phyloP scores from a whole-genome alignment of 2,797 vertebrate genomes.

The Mico argentatus region DNA sequence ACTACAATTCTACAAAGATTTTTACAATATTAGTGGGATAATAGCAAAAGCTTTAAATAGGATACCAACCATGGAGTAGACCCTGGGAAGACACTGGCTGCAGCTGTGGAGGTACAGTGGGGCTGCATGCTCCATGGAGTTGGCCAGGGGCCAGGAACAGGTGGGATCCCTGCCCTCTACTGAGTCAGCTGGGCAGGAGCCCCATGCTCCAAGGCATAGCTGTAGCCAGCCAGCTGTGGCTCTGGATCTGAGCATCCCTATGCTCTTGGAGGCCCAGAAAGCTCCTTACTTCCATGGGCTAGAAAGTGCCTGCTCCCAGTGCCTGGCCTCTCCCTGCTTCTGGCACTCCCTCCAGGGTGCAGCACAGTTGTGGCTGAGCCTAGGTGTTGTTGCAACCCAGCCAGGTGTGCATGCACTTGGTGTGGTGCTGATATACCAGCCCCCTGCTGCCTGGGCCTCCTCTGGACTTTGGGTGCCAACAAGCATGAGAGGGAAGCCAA shows the following conservation, averaged over 20 bases:
- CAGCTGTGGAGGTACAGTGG: too few species aligned
- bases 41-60: not conserved
- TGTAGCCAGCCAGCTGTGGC: too few species aligned
- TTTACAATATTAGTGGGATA: not conserved
- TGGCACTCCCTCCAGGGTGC: not conserved
- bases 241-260: too few species aligned
- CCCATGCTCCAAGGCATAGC: too few species aligned
- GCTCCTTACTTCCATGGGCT: too few species aligned
- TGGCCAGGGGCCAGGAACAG: too few species aligned
- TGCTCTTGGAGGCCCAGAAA: too few species aligned
- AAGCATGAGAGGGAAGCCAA: not conserved
- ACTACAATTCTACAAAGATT: not conserved
- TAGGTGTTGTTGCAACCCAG: not conserved
- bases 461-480: not conserved
- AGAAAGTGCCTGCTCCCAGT: not conserved
- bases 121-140: too few species aligned
- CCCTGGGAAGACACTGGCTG: too few species aligned
- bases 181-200: too few species aligned
- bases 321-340: not conserved
- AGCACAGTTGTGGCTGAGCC: not conserved
- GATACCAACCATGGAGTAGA: not conserved
- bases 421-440: not conserved
- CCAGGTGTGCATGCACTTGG: not conserved
- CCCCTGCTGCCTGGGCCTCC: not conserved
- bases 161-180: too few species aligned